These are phyloP conservation scores for Galeruca laticollis DNA, from an alignment of 2,888 invertebrate genomes.

Conservation along the genomic window DNA sequence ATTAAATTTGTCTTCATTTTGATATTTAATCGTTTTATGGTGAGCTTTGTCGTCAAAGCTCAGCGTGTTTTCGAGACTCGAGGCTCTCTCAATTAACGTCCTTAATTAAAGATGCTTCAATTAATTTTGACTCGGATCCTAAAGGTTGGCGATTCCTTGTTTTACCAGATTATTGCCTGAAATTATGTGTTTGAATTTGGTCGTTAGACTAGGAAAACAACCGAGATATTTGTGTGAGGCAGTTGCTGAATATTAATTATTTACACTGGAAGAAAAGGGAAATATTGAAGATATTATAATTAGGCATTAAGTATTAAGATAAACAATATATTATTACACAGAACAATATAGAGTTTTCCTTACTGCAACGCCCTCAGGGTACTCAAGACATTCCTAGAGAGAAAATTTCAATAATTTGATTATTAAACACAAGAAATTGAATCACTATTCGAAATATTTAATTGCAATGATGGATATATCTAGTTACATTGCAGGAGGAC, in stretches of 20 bases:
- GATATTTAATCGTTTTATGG: constrained; percentile 66
- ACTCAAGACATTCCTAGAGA: no score
- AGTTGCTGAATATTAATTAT: neutral
- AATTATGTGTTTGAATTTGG: constrained; percentile 49
- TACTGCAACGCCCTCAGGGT: no score
- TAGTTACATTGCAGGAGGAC: no score
- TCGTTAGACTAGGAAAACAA: constrained; percentile 20
- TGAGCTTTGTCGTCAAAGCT: constrained; percentile 64
- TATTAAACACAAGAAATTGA: no score
- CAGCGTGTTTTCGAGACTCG: constrained; percentile 60
- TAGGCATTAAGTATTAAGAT: no score
- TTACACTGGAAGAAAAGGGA: neutral
- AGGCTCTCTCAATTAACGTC: constrained; percentile 62
- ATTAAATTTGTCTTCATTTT: constrained; percentile 66
- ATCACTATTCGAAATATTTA: no score
- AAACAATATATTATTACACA: no score
- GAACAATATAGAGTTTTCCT: no score
- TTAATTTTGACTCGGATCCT: constrained; percentile 63
- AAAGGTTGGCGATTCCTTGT: constrained; percentile 53
- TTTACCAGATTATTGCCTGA: constrained; percentile 49
- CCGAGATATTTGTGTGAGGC: constrained; percentile 15
- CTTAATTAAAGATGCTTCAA: constrained; percentile 66
- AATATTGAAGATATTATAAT: neutral
- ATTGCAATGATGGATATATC: no score
- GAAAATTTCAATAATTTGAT: no score